Evolutionary conservation across 1,140 invertebrate species (phyloP), one percentile per base, ranked within the genome.

Genomic region (Apis florea): DNA sequence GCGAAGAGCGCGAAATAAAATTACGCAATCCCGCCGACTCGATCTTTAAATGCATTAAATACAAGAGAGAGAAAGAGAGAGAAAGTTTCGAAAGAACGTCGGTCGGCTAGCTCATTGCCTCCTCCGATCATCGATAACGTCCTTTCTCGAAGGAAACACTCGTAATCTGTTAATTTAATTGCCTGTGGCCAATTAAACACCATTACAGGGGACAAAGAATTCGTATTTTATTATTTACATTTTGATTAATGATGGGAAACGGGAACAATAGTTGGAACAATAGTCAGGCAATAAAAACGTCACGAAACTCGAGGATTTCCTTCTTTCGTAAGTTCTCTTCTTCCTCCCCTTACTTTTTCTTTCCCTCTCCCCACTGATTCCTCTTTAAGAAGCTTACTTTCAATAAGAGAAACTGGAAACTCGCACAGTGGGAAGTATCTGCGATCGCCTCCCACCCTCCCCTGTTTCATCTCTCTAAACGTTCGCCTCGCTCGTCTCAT

Each of bases 321-420:
- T 54, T 47, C 53, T 53, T 13, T 5, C 12, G 2, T 19, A 53
- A 53, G 26, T 69, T n/a, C 59, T 47, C 26, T 11, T 21, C 40
- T 61, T 49, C 40, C 17, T 49, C 26, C 31, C 31, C 31, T 40
- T n/a, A n/a, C n/a, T n/a, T 40, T 40, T 40, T 40, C 6, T 5
- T 40, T 6, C 4, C 31, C 31, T n/a, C 56, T 26, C 51, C 74
- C 63, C 53, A n/a, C 17, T 40, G 26, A 19, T 47, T 71, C 24
- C 15, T 31, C 53, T 47, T 83, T 82, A 76, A 85, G 53, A 77
- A 78, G 79, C 71, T 84, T 79, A 82, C 70, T 85, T 80, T 84
- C 83, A 77, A 89, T 86, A 74, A 82, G 64, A 86, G 75, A 86
- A 87, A 86, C 86, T 83, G 67, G 68, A 79, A 87, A 85, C 82